These are phyloP conservation scores for Darevskia mixta DNA, from an alignment of 2,797 vertebrate species.

Conservation along the genomic window DNA sequence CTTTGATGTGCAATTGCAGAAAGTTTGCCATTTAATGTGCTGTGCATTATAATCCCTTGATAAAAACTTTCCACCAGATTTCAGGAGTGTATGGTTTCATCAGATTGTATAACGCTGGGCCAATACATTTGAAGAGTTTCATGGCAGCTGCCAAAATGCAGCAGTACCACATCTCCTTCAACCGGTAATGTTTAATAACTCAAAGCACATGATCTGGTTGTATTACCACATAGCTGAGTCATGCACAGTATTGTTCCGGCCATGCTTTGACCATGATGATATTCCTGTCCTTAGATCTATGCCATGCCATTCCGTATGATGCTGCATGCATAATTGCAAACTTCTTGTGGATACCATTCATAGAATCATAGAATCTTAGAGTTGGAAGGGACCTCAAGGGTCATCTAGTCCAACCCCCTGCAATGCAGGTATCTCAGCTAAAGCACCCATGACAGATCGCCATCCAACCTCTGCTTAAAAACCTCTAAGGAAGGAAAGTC, in stretches of 20 bases:
- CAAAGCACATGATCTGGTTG: not conserved
- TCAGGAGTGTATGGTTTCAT: not conserved
- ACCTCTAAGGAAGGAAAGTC: too few species aligned
- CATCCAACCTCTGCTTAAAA: too few species aligned
- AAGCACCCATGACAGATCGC: too few species aligned
- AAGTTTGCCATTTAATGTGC: not conserved
- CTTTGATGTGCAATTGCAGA: not conserved
- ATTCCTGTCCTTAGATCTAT: not conserved
- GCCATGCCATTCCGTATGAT: not conserved
- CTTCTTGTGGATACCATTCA: not conserved
- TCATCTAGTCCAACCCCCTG: too few species aligned
- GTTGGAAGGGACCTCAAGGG: too few species aligned
- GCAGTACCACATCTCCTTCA: not conserved
- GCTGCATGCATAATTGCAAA: not conserved
- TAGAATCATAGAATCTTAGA: too few species aligned
- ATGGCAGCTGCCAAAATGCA: not conserved
- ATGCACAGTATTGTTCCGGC: not conserved
- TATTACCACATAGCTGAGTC: not conserved
- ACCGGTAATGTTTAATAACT: not conserved
- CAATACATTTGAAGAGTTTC: not conserved
- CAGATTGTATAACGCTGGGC: not conserved
- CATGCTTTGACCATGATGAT: not conserved
- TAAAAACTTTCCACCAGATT: not conserved
- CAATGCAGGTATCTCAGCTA: too few species aligned
- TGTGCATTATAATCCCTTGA: not conserved